Percentiles rank a stretch among this genome's conserved stretches.
Conservation (phyloP, 2,113 vertebrate genomes). For the Boulengeromyrus knoepffleri region DNA sequence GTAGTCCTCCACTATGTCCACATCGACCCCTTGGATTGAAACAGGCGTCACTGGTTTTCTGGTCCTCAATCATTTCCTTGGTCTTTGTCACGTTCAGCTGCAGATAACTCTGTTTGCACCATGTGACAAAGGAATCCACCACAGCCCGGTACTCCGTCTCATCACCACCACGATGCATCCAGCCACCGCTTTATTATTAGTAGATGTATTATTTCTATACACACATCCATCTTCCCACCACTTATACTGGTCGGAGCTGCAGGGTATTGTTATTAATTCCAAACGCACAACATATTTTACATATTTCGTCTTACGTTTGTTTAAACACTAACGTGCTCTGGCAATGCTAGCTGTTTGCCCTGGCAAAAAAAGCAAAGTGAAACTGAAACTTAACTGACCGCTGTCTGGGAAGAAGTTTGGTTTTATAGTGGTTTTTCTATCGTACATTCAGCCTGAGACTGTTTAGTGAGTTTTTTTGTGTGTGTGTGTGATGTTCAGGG, state of each 20-base stretch:
- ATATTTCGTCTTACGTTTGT: background rate
- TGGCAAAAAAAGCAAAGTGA: background rate
- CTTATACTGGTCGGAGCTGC: background rate
- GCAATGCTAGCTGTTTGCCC: background rate
- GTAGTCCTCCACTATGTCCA: no score
- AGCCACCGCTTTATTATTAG: background rate
- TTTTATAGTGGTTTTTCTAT: background rate
- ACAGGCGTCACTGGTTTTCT: no score
- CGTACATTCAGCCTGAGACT: background rate
- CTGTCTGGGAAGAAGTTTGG: background rate
- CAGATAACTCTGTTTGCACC: no score
- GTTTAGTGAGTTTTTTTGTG: background rate
- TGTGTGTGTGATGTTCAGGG: background rate
- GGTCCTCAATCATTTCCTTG: no score
- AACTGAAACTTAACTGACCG: background rate
- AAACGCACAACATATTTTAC: background rate
- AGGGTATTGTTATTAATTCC: background rate
- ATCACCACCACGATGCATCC: no score
- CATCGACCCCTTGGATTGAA: no score
- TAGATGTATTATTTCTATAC: background rate
- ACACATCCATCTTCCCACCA: background rate
- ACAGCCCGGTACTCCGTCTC: no score
- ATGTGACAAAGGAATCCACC: no score
- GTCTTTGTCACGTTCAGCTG: no score
- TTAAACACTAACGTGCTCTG: background rate